phyloP scores from a whole-genome alignment of 2,888 invertebrate genomes.

The Poecilobothrus nobilitatus region DNA sequence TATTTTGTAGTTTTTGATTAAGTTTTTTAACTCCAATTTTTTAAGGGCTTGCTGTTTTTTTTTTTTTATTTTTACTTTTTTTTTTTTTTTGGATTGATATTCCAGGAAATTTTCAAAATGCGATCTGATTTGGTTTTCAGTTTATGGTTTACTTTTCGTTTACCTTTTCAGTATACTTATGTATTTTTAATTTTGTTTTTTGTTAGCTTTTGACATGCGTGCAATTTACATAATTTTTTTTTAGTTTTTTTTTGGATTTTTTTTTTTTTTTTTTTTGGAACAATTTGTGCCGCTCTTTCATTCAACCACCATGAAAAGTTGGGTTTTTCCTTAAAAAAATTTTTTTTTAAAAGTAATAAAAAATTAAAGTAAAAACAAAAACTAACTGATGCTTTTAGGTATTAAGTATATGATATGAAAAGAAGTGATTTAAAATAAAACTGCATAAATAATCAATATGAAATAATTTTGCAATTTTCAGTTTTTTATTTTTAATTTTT shows the following conservation, averaged over 20 bases:
- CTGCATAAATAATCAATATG: too few species aligned
- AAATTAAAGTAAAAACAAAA: too few species aligned
- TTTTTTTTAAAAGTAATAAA: too few species aligned
- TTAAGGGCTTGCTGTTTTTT: background rate
- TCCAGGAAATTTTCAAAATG: background rate
- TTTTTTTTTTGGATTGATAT: background rate
- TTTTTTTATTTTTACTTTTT: background rate
- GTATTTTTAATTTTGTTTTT: background rate
- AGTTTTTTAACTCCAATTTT: background rate
- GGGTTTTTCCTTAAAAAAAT: background rate
- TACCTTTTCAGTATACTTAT: background rate
- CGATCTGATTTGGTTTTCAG: slow-evolving; percentile 4
- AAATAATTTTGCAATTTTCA: too few species aligned
- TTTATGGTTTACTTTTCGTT: background rate
- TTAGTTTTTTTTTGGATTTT: too few species aligned
- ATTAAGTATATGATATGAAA: too few species aligned
- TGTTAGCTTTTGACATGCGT: background rate
- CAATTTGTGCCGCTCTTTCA: slow-evolving; percentile 3
- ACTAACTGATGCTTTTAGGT: too few species aligned
- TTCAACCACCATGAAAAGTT: background rate
- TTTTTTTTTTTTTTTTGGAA: background rate
- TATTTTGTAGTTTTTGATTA: background rate
- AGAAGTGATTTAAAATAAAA: too few species aligned
- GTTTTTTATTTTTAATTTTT: too few species aligned
- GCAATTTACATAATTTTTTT: background rate